Percentiles rank a stretch among this genome's conserved stretches.
Conservation (phyloP, 2,888 invertebrate species). For the Gymnoscelis rufifasciata region DNA sequence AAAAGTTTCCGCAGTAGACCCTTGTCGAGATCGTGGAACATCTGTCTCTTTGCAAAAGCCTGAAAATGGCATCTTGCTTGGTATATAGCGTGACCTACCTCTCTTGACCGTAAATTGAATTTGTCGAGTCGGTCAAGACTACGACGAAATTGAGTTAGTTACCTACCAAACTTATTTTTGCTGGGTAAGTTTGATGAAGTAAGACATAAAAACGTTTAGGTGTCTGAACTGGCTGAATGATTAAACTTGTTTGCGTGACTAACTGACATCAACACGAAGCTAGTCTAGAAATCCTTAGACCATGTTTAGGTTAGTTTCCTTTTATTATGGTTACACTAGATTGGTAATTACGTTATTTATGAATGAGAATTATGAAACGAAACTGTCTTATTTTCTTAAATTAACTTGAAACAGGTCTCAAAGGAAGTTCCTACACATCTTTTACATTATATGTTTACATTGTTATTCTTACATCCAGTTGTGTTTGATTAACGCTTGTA, state of each 20-base stretch:
- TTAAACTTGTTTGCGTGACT: background rate
- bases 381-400: too few species aligned
- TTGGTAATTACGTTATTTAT: background rate
- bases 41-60: constrained; percentile 15
- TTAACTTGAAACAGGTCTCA: too few species aligned
- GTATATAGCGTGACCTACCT: constrained; percentile 2
- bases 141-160: constrained; percentile 5
- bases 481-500: too few species aligned
- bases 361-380: too few species aligned
- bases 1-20: constrained; percentile 16
- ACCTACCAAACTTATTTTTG: constrained; percentile 1
- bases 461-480: too few species aligned
- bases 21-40: constrained; percentile 18
- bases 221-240: background rate
- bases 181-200: constrained; percentile 1
- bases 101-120: constrained; percentile 17
- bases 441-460: too few species aligned
- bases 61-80: constrained; percentile 17
- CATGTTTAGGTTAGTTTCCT: background rate
- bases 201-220: constrained; percentile 1
- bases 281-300: background rate
- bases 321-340: background rate
- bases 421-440: too few species aligned
- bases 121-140: constrained; percentile 8
- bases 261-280: background rate